Evolutionary conservation across 2,797 vertebrate species (phyloP), one percentile per base, ranked within the genome.

Genomic region (Tenualosa thibaudeaui): DNA sequence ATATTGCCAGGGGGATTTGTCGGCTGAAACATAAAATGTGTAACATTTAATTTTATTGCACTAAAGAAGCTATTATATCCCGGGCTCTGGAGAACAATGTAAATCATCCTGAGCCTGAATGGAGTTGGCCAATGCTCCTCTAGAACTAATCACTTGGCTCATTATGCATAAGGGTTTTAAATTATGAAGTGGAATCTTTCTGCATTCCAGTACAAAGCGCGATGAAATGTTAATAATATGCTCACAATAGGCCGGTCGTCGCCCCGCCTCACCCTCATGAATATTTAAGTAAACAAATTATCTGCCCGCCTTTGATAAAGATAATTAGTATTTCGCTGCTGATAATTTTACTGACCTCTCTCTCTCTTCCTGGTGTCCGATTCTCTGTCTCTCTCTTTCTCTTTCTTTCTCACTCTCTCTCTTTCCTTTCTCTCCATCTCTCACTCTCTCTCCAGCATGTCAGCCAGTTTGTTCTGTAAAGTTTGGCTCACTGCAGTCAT

Each of bases 281-380:
- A 99, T 99, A 98, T 98, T 98, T 98, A 98, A 99, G 97, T 98
- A 97, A 99, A 99, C 98, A 99, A 98, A 99, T 98, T 95, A 98
- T 97, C 96, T 95, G 94, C 95, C 96, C 93, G 97, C 95, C 96
- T 98, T 98, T 98, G 97, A 98, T 97, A 97, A 97, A 96, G 97
- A 98, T 98, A 98, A 99, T 99, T 99, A 99, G 96, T 95, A 96
- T 97, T 96, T 94, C 93, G 93, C 94, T 96, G 95, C 96, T 96
- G 95, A 96, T 97, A 96, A 96, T 96, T 96, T 96, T 94, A 93
- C 95, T 97, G 96, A 97, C 97, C 96, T 96, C 94, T 97, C 90
- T 96, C 2, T 31, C 62, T 71, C 13, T 37, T 2, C 3, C 31
- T 68, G 50, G 50, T 51, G 50, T 51, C 50, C 12, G 50, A 51